Conservation (phyloP, 2,113 vertebrate genomes). For the Coryphaenoides rupestris region DNA sequence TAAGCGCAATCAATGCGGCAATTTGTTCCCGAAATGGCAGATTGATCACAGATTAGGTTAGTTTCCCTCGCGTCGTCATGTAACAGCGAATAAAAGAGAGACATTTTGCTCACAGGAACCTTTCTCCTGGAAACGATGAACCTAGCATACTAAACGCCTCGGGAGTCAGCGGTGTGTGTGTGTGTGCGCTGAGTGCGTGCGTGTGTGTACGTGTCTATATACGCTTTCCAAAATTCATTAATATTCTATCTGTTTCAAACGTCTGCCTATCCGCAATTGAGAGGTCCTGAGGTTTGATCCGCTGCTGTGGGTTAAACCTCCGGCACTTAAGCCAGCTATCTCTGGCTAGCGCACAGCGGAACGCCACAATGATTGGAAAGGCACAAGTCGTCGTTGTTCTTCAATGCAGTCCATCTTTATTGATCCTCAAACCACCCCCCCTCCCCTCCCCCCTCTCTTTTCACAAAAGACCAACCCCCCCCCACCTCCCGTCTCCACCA, state of each 20-base stretch:
- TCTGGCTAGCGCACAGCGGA: conserved; percentile 16
- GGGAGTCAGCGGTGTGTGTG: no score
- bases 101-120: no score
- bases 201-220: no score
- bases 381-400: conserved; percentile 62
- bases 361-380: conserved; percentile 47
- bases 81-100: no score
- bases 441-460: conserved; percentile 20
- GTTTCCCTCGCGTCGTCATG: no score
- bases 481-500: conserved; percentile 44
- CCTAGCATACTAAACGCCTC: no score
- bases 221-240: no score
- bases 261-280: not conserved
- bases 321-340: not conserved
- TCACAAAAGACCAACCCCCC: conserved; percentile 55
- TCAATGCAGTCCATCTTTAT: conserved; percentile 76
- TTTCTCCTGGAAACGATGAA: no score
- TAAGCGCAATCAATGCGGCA: conserved; percentile 17
- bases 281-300: conserved; percentile 20
- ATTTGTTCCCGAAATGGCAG: no score
- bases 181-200: no score
- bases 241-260: no score
- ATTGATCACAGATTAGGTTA: no score
- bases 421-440: conserved; percentile 65
- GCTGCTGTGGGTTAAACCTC: conserved; percentile 41